A percentile compares a stretch with the other conserved stretches of the same genome.
Conservation (phyloP, 1,140 invertebrate genomes). For the Ericerus pela region DNA sequence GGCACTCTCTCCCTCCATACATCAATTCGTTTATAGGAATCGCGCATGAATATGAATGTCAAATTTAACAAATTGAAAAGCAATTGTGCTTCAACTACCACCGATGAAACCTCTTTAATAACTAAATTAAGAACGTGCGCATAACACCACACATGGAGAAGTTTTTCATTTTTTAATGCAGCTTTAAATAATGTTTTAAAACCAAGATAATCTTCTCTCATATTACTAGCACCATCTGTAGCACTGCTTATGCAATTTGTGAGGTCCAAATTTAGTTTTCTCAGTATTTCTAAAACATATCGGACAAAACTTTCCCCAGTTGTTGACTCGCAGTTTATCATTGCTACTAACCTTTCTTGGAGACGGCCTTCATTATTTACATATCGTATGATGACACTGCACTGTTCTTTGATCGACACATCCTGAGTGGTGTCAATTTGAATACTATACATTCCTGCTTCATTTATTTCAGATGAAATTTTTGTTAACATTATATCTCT, state of each 20-base stretch:
- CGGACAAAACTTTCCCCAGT: constrained; percentile 17
- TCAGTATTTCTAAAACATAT: constrained; percentile 2
- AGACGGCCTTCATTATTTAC: neutral
- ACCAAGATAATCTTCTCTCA: constrained; percentile 19
- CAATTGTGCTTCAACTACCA: too few relatives aligned
- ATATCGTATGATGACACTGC: constrained; percentile 19
- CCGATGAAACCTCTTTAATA: too few relatives aligned
- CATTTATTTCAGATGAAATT: neutral
- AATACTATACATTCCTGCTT: constrained; percentile 17
- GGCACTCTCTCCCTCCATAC: too few relatives aligned
- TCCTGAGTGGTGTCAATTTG: constrained; percentile 22
- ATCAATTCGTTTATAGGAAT: too few relatives aligned
- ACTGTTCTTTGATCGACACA: constrained; percentile 18
- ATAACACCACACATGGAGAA: too few relatives aligned
- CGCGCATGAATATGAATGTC: too few relatives aligned
- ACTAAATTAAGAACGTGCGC: too few relatives aligned
- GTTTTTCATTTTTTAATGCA: too few relatives aligned
- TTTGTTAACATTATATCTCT: neutral
- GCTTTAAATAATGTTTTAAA: constrained; percentile 18
- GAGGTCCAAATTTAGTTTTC: neutral
- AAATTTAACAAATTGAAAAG: too few relatives aligned
- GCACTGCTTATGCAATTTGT: constrained; percentile 17
- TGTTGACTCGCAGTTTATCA: constrained; percentile 14
- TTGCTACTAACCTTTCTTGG: constrained; percentile 17
- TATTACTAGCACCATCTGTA: constrained; percentile 21